Percentiles rank a stretch among this genome's conserved stretches.
Conservation (phyloP, 2,113 vertebrate genomes). For the Prionailurus viverrinus region DNA sequence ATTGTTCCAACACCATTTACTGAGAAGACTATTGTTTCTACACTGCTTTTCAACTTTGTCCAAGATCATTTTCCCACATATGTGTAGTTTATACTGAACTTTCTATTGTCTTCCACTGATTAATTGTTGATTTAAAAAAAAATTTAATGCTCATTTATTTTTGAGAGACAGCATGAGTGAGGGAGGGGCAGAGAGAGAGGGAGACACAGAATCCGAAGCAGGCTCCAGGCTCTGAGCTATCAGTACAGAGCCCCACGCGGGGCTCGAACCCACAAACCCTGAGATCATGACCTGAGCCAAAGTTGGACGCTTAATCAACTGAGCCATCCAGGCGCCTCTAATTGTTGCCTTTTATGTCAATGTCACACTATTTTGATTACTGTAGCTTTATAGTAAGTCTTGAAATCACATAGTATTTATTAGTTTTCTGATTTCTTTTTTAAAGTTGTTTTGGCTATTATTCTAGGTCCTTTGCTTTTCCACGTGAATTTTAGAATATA, state of each 20-base stretch:
- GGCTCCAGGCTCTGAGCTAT: no score
- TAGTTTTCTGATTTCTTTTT: constrained; percentile 13
- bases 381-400: neutral
- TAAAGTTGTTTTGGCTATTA: neutral
- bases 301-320: no score
- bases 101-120: neutral
- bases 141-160: no score
- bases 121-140: no score
- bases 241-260: no score
- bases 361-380: neutral
- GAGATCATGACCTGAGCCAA: no score
- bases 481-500: neutral
- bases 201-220: no score
- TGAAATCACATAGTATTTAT: neutral
- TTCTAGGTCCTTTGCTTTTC: neutral
- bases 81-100: neutral
- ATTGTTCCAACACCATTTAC: neutral
- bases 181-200: no score
- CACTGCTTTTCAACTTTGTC: neutral
- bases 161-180: no score
- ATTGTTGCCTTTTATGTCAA: neutral
- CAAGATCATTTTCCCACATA: neutral
- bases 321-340: no score
- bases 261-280: no score
- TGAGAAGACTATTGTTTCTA: neutral